Base-by-base conservation (phyloP, 2,797 vertebrate species). In the Acrocephalus scirpaceus region DNA sequence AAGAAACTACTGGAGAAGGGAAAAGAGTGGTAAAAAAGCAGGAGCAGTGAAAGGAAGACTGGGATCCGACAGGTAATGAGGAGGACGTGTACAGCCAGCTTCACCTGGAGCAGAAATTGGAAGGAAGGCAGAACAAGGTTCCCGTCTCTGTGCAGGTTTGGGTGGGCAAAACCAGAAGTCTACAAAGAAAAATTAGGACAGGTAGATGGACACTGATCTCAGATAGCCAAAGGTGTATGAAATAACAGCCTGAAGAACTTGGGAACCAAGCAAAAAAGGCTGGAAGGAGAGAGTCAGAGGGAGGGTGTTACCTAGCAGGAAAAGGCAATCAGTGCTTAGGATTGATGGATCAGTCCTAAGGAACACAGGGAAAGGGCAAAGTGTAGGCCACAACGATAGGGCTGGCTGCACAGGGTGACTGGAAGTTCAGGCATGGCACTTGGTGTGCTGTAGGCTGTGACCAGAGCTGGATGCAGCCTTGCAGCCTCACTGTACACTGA, bases 61-160 rank as follows among this genome's bases (percentile, higher is more conserved):
- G 8, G 7, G 21, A 26, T 32, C 17, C 0, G 0, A 7, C 2
- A 5, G 5, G 10, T 58, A 32, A 17, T 2, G 26, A 45, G 34
- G 9, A 88, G 32, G 47, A 47, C 0, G 0, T 1, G 13, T 65
- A 21, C 23, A 45, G 47, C 53, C 47, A 45, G 15, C 51, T 72
- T 72, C 58, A 66, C 10, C 3, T 11, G n/a, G n/a, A 32, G 32
- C 72, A 92, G 70, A 34, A 90, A 51, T 1, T 57, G 61, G 45
- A 78, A 72, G 48, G 74, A 90, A 45, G 17, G 32, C 53, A 61
- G 34, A 70, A 25, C 8, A 69, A 44, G 27, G 9, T 15, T 86
- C 7, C 45, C 17, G 6, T 7, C 29, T 42, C 42, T 22, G 5
- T 45, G 21, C 13, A 54, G 36, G 22, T n/a, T 44, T 54, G 21